Evolutionary conservation across 2,797 vertebrate species (phyloP).

Genomic region (Peromyscus nudipes): DNA sequence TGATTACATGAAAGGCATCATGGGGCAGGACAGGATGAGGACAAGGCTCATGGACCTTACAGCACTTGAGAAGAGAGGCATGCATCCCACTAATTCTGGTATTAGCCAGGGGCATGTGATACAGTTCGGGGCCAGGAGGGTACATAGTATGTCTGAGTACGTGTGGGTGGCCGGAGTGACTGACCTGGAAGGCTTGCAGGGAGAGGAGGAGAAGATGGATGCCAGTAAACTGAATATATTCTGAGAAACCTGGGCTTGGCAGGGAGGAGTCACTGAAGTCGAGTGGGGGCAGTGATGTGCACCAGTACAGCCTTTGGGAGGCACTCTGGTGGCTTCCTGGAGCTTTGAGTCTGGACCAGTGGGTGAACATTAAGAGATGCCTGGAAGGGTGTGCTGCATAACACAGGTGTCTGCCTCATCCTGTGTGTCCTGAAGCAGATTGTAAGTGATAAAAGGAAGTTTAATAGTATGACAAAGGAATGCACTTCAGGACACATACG

Average conservation of each 20-base stretch:
- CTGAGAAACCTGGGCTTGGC: neutral
- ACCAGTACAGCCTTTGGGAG: neutral
- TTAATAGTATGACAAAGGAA: neutral
- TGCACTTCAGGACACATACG: neutral
- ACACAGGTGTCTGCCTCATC: neutral
- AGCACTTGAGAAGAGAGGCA: neutral
- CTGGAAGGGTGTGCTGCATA: neutral
- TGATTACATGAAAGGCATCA: neutral
- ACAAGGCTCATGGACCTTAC: no score
- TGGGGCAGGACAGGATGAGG: neutral
- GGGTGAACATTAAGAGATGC: neutral
- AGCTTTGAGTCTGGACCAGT: neutral
- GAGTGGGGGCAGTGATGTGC: neutral
- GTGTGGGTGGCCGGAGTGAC: neutral
- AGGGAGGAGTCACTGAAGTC: neutral
- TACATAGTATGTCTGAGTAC: neutral
- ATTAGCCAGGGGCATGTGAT: neutral
- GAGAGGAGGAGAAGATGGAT: neutral
- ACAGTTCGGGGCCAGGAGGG: neutral
- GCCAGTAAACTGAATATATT: neutral
- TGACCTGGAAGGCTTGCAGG: fast-evolving
- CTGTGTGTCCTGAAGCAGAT: neutral
- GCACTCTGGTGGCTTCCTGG: neutral
- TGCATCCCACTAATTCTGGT: neutral
- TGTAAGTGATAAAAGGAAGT: neutral